Evolutionary conservation across 2,797 vertebrate species (phyloP).

Genomic region (Eospalax fontanierii): DNA sequence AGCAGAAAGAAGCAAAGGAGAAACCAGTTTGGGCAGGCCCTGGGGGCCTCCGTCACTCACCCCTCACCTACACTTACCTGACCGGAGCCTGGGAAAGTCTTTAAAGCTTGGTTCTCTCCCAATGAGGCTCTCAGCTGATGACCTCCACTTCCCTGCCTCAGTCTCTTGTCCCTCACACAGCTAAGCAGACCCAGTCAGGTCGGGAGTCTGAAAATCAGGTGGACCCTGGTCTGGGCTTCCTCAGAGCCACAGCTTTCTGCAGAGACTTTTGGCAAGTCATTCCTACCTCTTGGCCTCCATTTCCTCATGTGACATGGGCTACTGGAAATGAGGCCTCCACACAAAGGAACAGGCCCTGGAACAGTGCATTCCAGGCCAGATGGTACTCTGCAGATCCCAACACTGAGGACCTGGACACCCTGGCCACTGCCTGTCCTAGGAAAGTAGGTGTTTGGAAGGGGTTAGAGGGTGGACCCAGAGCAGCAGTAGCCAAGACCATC

Average conservation of each 20-base stretch:
- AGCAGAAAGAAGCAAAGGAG: conserved; percentile 55
- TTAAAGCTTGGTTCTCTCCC: conserved; percentile 9
- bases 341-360: neutral
- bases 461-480: neutral
- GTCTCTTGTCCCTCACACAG: neutral
- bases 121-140: neutral
- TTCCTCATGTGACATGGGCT: neutral
- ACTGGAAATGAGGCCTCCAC: neutral
- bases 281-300: neutral
- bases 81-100: conserved; percentile 48
- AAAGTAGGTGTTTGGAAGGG: neutral
- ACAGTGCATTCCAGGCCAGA: neutral
- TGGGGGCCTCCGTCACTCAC: neutral
- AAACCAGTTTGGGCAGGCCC: neutral
- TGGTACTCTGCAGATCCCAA: neutral
- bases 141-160: neutral
- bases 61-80: neutral
- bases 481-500: neutral
- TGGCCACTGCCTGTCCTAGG: no score
- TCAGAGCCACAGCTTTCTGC: neutral
- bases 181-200: neutral
- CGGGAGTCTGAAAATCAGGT: neutral
- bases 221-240: neutral
- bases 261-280: neutral
- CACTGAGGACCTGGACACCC: neutral